A percentile compares a stretch with the other conserved stretches of the same genome.
Conservation (phyloP, 2,888 invertebrate genomes). For the Leuctra nigra region DNA sequence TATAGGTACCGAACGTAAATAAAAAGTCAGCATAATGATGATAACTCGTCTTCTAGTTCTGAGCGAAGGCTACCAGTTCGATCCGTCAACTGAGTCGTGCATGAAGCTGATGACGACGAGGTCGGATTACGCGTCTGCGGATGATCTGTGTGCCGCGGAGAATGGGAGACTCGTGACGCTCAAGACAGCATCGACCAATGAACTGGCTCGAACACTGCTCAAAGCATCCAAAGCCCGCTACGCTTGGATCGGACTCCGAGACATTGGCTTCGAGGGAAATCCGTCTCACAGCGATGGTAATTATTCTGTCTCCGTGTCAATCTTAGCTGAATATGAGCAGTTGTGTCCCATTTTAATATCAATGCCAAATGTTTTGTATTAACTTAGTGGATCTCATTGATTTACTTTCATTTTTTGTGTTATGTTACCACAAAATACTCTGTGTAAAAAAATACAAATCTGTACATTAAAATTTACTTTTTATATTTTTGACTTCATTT, state of each 20-base stretch:
- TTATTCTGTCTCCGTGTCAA: too few species aligned
- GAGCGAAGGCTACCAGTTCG: conserved; percentile 12
- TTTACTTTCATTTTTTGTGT: too few species aligned
- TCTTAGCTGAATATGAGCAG: too few species aligned
- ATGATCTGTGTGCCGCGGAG: not conserved
- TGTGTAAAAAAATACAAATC: too few species aligned
- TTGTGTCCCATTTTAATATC: too few species aligned
- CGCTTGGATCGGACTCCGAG: conserved; percentile 17
- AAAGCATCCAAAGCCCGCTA: conserved; percentile 8
- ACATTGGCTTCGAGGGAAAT: conserved; percentile 12
- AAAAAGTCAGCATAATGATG: not conserved
- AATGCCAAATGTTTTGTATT: too few species aligned
- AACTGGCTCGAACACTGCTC: conserved; percentile 7
- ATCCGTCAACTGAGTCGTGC: conserved; percentile 14
- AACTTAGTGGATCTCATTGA: too few species aligned
- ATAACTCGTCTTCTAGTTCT: conserved; percentile 6
- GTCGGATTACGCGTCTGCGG: conserved; percentile 14
- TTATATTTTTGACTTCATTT: too few species aligned
- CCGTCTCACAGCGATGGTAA: conserved; percentile 19
- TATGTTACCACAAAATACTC: too few species aligned
- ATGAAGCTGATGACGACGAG: not conserved
- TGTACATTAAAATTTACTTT: too few species aligned
- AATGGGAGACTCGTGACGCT: conserved; percentile 16
- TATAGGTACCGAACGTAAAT: not conserved
- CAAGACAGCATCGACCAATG: not conserved